phyloP scores from a whole-genome alignment of 2,113 vertebrate species.

The Gymnobelideus leadbeateri region DNA sequence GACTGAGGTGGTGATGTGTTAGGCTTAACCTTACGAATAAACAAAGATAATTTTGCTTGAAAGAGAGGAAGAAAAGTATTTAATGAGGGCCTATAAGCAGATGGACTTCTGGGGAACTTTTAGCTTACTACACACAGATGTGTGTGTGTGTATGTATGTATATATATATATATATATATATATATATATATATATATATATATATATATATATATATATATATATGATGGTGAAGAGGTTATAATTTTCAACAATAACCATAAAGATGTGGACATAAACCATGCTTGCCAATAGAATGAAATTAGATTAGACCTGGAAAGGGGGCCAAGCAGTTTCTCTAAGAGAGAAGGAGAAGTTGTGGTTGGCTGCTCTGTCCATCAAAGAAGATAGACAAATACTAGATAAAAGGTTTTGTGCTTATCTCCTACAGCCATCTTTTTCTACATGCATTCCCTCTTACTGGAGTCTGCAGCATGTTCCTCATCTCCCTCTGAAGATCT shows the following conservation, averaged over 20 bases:
- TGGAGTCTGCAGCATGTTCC: background rate
- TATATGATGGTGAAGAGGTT: background rate
- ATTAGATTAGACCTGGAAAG: background rate
- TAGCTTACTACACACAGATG: background rate
- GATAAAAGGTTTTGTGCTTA: background rate
- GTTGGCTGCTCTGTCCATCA: background rate
- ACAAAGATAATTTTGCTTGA: background rate
- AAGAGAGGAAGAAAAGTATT: background rate
- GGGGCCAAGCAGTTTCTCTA: background rate
- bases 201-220: background rate
- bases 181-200: background rate
- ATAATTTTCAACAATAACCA: too few species aligned
- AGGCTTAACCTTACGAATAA: background rate
- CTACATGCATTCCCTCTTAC: background rate
- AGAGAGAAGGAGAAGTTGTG: background rate
- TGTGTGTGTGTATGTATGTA: too few species aligned
- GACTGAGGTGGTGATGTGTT: background rate
- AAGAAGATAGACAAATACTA: background rate
- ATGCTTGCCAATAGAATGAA: background rate
- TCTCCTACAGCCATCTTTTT: background rate
- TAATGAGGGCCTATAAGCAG: background rate
- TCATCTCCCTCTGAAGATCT: background rate
- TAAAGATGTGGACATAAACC: too few species aligned
- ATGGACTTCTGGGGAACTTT: background rate
- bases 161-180: too few species aligned